These are phyloP conservation scores for Bombus polaris DNA, from an alignment of 1,140 invertebrate genomes.

Conservation along the genomic window DNA sequence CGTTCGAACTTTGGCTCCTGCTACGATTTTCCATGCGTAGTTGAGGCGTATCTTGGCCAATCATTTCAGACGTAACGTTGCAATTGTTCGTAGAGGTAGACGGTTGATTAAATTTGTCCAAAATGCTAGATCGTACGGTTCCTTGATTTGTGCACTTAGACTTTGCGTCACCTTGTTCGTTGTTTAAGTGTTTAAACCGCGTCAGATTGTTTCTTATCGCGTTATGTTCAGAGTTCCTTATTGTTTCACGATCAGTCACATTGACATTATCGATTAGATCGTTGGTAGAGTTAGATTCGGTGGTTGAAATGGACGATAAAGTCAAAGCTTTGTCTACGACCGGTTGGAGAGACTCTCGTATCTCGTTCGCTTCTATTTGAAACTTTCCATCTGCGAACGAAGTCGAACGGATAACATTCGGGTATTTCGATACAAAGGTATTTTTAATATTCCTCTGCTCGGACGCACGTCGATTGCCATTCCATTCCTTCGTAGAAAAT, in stretches of 20 bases:
- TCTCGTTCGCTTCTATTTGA: background rate
- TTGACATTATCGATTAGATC: background rate
- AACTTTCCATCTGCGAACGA: background rate
- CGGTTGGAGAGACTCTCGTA: background rate
- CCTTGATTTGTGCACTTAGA: background rate
- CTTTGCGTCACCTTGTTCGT: background rate
- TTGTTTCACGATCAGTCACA: background rate
- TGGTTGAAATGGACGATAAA: background rate
- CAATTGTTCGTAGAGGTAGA: background rate
- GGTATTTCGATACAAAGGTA: background rate
- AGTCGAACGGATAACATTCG: too few relatives aligned
- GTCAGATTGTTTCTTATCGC: too few relatives aligned
- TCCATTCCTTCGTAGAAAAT: background rate
- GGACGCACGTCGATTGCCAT: background rate
- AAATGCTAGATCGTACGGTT: too few relatives aligned
- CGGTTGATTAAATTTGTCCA: background rate
- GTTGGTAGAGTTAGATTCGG: background rate
- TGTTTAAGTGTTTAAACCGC: background rate
- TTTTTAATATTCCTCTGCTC: background rate
- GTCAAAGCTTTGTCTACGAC: slow-evolving; percentile 12
- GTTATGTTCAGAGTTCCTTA: too few relatives aligned
- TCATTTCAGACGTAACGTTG: background rate
- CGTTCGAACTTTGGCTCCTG: background rate
- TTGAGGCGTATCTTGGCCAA: background rate
- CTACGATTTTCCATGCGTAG: background rate